phyloP scores from a whole-genome alignment of 1,140 invertebrate species.

The Drosophila auraria region DNA sequence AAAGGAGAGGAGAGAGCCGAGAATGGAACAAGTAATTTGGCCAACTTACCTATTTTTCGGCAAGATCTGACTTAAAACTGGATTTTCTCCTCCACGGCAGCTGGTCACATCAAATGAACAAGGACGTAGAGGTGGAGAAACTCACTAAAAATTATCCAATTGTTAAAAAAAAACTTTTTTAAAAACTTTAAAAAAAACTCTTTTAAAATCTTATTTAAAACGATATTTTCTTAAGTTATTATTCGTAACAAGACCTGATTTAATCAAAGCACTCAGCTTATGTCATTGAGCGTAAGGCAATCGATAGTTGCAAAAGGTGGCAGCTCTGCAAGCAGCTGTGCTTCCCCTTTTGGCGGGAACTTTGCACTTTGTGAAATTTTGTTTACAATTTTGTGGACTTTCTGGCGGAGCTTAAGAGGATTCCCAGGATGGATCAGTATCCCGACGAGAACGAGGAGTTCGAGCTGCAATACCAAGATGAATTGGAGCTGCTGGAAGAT shows the following conservation, averaged over 20 bases:
- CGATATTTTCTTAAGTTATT: too few species aligned
- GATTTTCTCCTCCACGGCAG: too few species aligned
- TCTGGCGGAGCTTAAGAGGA: background rate
- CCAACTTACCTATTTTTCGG: too few species aligned
- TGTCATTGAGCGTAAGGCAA: background rate
- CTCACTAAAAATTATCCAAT: too few species aligned
- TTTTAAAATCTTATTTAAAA: too few species aligned
- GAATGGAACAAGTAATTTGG: background rate
- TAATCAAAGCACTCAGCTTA: background rate
- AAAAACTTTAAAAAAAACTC: too few species aligned
- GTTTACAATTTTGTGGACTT: constrained; percentile 8
- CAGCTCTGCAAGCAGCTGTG: constrained; percentile 10
- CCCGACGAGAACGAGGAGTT: constrained; percentile 92
- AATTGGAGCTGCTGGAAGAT: constrained; percentile 88
- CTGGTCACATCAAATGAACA: too few species aligned
- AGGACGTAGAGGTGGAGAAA: too few species aligned
- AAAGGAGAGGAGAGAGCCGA: too few species aligned
- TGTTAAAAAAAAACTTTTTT: too few species aligned
- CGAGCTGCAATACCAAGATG: constrained; percentile 90
- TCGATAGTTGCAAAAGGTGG: background rate
- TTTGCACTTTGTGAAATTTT: background rate
- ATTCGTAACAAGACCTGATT: too few species aligned
- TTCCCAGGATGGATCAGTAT: constrained; percentile 86
- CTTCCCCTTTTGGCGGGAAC: constrained; percentile 22
- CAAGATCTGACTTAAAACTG: too few species aligned